Conservation (phyloP, 2,888 invertebrate species). For the Aphodius sticticus region DNA sequence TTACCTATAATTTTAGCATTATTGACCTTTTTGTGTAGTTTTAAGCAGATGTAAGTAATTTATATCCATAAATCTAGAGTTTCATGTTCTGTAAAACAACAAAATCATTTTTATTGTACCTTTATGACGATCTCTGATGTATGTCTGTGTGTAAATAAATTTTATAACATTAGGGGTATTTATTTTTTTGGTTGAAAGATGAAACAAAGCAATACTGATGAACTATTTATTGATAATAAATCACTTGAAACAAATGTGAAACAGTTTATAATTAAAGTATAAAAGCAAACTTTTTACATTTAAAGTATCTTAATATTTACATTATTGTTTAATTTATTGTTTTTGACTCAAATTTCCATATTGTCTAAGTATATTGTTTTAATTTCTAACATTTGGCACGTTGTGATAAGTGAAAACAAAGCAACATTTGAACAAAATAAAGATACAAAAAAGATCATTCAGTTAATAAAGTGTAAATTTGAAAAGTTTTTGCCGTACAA, state of each 20-base stretch:
- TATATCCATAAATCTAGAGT: background rate
- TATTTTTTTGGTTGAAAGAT: background rate
- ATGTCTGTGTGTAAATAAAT: background rate
- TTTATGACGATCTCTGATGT: background rate
- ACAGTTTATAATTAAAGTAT: background rate
- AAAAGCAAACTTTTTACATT: background rate
- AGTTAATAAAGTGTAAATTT: constrained; percentile 26
- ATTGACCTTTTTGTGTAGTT: background rate
- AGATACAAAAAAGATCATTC: background rate
- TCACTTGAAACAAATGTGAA: background rate
- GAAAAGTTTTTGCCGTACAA: background rate
- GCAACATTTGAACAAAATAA: constrained; percentile 25
- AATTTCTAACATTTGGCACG: constrained; percentile 48
- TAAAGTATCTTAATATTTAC: background rate
- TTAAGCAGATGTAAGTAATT: background rate
- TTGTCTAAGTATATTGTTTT: constrained; percentile 48
- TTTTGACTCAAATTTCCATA: constrained; percentile 48
- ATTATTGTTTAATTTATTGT: constrained; percentile 52
- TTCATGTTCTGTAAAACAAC: background rate
- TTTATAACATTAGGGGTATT: background rate
- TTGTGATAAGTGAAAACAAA: constrained; percentile 35
- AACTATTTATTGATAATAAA: background rate
- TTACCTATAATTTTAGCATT: background rate
- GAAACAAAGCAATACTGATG: background rate
- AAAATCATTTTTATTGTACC: background rate